phyloP scores from a whole-genome alignment of 2,888 invertebrate genomes.

The Eurois occulta region DNA sequence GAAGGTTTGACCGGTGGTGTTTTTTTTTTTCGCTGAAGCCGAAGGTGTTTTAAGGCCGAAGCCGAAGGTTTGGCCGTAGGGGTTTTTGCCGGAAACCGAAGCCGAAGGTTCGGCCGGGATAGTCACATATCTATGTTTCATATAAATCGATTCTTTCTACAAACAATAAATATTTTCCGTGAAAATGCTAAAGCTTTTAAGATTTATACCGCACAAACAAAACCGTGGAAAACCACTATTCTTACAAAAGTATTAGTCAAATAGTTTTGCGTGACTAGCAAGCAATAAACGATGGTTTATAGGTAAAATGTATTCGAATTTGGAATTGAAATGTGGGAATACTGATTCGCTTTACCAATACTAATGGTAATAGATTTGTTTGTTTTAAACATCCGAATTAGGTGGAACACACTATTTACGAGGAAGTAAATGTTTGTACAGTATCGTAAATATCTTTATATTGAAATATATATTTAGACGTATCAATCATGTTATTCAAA shows the following conservation, averaged over 20 bases:
- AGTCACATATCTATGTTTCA: neutral
- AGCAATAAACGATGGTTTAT: slow-evolving; percentile 49
- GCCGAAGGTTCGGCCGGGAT: neutral
- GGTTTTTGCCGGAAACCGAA: too few species aligned
- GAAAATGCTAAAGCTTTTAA: slow-evolving; percentile 24
- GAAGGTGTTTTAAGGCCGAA: too few species aligned
- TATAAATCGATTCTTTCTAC: neutral
- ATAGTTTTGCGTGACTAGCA: slow-evolving; percentile 52
- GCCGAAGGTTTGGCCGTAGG: too few species aligned
- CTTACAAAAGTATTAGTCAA: slow-evolving; percentile 39
- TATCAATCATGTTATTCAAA: neutral
- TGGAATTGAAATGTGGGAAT: slow-evolving; percentile 45
- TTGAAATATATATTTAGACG: neutral
- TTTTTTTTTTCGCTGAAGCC: too few species aligned
- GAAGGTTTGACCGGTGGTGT: too few species aligned
- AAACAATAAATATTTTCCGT: slow-evolving; percentile 27
- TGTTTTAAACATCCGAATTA: slow-evolving; percentile 34
- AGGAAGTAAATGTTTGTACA: slow-evolving; percentile 1
- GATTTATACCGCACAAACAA: slow-evolving; percentile 27
- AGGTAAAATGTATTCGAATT: slow-evolving; percentile 42
- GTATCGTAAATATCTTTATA: slow-evolving; percentile 1
- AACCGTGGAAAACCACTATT: slow-evolving; percentile 2
- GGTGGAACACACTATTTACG: neutral
- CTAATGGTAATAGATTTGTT: slow-evolving; percentile 41
- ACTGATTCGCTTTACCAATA: slow-evolving; percentile 37